Conservation (phyloP, 2,113 vertebrate species). For the Boulengeromyrus knoepffleri region DNA sequence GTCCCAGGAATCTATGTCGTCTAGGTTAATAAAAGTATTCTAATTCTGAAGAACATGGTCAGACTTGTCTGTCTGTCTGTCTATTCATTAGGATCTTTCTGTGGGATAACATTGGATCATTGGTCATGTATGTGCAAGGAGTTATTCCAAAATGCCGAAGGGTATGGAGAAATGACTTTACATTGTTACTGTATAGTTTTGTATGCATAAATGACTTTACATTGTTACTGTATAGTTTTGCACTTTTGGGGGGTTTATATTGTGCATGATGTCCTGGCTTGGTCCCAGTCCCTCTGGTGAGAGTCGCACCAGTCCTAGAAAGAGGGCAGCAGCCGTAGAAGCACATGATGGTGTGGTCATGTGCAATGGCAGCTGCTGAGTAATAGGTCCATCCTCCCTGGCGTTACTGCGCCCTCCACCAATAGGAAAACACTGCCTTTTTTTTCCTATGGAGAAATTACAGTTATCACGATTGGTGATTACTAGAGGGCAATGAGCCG, state of each 20-base stretch:
- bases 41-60: not conserved
- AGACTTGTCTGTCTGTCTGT: not conserved
- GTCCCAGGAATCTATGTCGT: not conserved
- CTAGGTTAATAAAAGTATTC: not conserved
- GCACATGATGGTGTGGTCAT: not conserved
- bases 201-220: not conserved
- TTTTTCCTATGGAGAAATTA: not conserved
- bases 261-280: not conserved
- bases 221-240: not conserved
- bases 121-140: not conserved
- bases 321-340: too few species aligned
- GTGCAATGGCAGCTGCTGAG: not conserved
- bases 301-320: not conserved
- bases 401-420: not conserved
- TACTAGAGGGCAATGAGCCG: constrained; percentile 5
- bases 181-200: not conserved
- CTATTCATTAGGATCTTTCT: not conserved
- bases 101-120: not conserved
- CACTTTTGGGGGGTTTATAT: not conserved
- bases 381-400: constrained; percentile 3
- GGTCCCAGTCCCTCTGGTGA: not conserved
- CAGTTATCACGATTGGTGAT: not conserved
- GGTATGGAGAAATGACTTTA: not conserved
- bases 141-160: not conserved
- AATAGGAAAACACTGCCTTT: not conserved